These are phyloP conservation scores for Terebella lapidaria DNA, from an alignment of 2,888 invertebrate species.

Conservation along the genomic window DNA sequence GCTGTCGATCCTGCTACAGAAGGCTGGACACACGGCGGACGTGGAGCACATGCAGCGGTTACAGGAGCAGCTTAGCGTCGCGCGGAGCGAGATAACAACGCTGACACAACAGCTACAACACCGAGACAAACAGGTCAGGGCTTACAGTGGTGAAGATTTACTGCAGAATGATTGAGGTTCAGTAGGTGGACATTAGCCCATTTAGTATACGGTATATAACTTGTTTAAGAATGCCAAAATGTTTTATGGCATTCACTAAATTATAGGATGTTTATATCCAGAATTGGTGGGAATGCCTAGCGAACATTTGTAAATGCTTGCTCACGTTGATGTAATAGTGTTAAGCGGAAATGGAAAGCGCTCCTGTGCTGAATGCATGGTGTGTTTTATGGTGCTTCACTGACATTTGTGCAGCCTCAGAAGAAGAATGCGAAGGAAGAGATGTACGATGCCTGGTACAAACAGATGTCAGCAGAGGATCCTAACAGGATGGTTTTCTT, in stretches of 20 bases:
- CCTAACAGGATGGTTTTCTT: not conserved
- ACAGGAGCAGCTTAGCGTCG: constrained; percentile 30
- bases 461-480: not conserved
- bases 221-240: no score
- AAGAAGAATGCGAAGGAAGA: not conserved
- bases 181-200: no score
- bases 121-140: not conserved
- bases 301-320: no score
- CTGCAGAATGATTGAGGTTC: no score
- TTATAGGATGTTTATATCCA: no score
- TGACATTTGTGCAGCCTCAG: not conserved
- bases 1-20: constrained; percentile 32
- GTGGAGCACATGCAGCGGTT: constrained; percentile 28
- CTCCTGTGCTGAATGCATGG: not conserved
- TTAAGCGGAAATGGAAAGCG: no score
- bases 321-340: no score
- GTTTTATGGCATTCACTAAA: no score
- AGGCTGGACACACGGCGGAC: constrained; percentile 30
- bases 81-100: constrained; percentile 18
- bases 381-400: constrained; percentile 18
- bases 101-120: not conserved
- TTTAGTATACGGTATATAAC: no score
- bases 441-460: not conserved
- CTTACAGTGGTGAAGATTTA: no score
- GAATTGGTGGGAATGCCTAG: no score